A percentile compares a stretch with the other conserved stretches of the same genome.
Evolutionary conservation across 2,797 vertebrate species (phyloP).

Genomic region (Sebastes trivittatus): DNA sequence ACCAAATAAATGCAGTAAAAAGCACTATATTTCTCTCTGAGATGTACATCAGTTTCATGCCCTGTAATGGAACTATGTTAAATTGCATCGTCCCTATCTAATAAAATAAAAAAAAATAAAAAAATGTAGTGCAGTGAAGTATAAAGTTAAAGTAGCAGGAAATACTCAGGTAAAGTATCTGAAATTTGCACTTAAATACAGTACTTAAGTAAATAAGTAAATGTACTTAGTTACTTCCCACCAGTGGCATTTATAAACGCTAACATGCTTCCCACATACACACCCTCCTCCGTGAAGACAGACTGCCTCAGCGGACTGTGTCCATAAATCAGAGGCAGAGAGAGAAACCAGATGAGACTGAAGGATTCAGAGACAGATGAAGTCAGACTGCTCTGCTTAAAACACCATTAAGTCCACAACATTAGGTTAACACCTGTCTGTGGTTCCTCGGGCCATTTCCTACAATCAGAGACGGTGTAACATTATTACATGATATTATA

Average conservation of each 20-base stretch:
- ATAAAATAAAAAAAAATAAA: too few relatives aligned
- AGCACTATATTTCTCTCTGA: too few relatives aligned
- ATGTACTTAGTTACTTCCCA: background rate
- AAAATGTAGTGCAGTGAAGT: too few relatives aligned
- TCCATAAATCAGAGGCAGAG: background rate
- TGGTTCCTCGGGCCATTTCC: conserved; percentile 33
- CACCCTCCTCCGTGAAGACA: background rate
- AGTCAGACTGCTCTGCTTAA: conserved; percentile 10
- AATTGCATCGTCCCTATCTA: too few relatives aligned
- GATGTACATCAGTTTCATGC: too few relatives aligned
- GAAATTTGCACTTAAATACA: too few relatives aligned
- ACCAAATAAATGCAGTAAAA: too few relatives aligned
- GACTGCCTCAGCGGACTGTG: background rate
- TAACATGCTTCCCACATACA: background rate
- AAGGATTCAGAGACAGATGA: background rate
- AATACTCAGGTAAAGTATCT: background rate
- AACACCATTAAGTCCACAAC: conserved; percentile 52
- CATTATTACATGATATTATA: conserved; percentile 2
- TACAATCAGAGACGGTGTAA: conserved; percentile 20
- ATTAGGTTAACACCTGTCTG: conserved; percentile 47
- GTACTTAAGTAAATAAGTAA: background rate
- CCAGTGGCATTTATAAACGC: background rate
- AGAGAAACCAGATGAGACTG: conserved; percentile 31
- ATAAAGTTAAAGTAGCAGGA: too few relatives aligned
- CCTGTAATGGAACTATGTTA: too few relatives aligned